These are phyloP conservation scores for Cepaea hortensis DNA, from an alignment of 2,888 invertebrate species.

Conservation along the genomic window DNA sequence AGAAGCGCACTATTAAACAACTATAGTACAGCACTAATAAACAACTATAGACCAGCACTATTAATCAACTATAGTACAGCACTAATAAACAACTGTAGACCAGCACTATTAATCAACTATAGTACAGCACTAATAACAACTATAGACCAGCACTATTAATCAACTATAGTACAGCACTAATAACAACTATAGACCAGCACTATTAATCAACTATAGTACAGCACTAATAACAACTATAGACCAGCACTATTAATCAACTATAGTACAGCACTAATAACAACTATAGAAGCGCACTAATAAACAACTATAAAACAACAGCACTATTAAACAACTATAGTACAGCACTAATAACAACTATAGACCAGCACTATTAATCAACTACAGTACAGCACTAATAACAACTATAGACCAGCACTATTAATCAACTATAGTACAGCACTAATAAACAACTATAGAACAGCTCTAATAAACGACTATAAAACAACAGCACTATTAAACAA, in stretches of 20 bases:
- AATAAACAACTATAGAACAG: no score
- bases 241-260: neutral
- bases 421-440: no score
- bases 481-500: no score
- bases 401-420: no score
- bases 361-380: no score
- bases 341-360: neutral
- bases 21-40: neutral
- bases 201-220: neutral
- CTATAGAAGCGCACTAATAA: neutral
- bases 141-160: neutral
- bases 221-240: neutral
- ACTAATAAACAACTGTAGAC: neutral
- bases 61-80: neutral
- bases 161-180: neutral
- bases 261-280: neutral
- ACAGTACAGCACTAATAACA: no score
- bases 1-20: neutral
- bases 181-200: neutral
- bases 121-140: neutral
- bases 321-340: neutral
- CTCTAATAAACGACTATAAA: no score
- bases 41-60: neutral
- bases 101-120: neutral
- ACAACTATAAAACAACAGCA: neutral